Evolutionary conservation across 2,888 invertebrate genomes (phyloP), one percentile per base, ranked within the genome.

Genomic region (Reticulitermes lucifugus): DNA sequence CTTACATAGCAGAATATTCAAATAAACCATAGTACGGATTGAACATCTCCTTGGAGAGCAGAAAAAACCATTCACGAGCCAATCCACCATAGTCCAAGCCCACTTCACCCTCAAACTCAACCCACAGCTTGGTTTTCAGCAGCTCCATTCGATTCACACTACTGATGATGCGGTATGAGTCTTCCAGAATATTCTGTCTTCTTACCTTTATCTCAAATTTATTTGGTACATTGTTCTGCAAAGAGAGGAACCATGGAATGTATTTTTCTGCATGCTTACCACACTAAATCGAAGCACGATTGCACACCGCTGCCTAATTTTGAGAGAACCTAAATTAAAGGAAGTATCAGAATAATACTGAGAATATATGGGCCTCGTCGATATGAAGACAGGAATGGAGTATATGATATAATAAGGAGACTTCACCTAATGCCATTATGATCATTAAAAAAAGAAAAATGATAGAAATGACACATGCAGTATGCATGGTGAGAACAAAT

Each of bases 11-110:
- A 1, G 99, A 99, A 93, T 99, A 99, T 92, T 99, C 99, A 92
- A 99, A 99, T 84, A 99, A 94, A 0, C 99, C 99, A 92, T 99
- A 99, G 91, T 99, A 99, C 0, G 99, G 99, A 93, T 99, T 99
- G 92, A 99, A 99, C 98, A 99, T 99, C 93, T 99, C 99, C 91
- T 98, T 98, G 1, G 99, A 99, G 21, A 99, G 92, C 46, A 99
- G 93, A 93, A 98, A 99, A 93, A 99, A 99, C 98, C 99, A 99
- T 92, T 99, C 99, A 86, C 99, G 94, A 0, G 98, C 97, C 83
- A 99, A 93, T 25, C 99, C 99, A 85, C 99, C 99, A 91, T 99
- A 99, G 92, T 99, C 99, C 92, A 95, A 91, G 25, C 99, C 99
- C 73, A 98, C 96, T 92, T 99, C 99, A 5, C 98, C 97, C 90